These are phyloP conservation scores for Pharmacophagus antenor DNA, from an alignment of 2,888 invertebrate species.

Conservation along the genomic window DNA sequence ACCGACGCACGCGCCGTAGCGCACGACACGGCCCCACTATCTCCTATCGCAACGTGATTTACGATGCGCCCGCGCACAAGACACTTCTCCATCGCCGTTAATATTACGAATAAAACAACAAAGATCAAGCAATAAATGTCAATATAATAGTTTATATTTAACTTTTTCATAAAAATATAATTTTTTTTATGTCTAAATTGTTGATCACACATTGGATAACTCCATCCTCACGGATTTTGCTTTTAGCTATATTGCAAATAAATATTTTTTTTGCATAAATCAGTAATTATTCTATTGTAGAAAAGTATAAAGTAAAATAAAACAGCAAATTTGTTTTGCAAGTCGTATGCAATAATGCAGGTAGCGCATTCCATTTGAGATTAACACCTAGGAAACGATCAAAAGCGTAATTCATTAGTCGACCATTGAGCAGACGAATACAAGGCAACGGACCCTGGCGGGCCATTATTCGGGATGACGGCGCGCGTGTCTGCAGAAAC, in stretches of 20 bases:
- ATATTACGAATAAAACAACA: conserved; percentile 44
- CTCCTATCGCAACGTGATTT: conserved; percentile 71
- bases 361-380: conserved; percentile 50
- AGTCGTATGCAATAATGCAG: conserved; percentile 25
- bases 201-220: background rate
- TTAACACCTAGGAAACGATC: conserved; percentile 67
- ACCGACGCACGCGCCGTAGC: conserved; percentile 39
- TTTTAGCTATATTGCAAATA: background rate
- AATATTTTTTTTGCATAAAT: background rate
- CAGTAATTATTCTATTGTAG: background rate
- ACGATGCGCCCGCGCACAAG: conserved; percentile 59
- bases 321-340: background rate
- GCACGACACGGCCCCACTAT: conserved; percentile 67
- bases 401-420: conserved; percentile 68
- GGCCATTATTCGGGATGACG: conserved; percentile 77
- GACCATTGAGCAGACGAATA: conserved; percentile 65
- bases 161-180: background rate
- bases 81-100: conserved; percentile 47
- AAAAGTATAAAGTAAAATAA: background rate
- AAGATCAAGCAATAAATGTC: conserved; percentile 39
- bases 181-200: background rate
- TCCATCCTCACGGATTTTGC: background rate
- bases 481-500: conserved; percentile 69
- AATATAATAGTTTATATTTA: conserved; percentile 8
- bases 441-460: conserved; percentile 50